Evolutionary conservation across 2,797 vertebrate species (phyloP), one percentile per base, ranked within the genome.

Genomic region (Chrysocyon brachyurus): DNA sequence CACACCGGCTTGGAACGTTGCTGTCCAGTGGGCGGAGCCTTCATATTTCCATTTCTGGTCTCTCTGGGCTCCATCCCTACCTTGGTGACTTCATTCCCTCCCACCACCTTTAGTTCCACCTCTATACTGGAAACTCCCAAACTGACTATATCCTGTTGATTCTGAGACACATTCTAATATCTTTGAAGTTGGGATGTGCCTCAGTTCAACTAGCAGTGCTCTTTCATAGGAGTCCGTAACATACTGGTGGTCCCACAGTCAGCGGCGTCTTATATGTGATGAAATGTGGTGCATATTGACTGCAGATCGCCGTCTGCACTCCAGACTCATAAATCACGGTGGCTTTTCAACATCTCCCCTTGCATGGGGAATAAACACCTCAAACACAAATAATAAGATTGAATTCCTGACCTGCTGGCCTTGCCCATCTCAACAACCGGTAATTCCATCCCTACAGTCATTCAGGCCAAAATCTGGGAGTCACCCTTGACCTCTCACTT

Each of bases 251-350:
- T 70, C 82, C 54, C 57, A 26, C 1, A 40, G 64, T 77, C n/a
- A 75, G 40, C 21, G 28, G 31, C n/a, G 63, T 57, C n/a, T 81
- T 73, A 59, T 52, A 70, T 54, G 64, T 88, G 86, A 85, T 85
- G 72, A 94, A 75, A 94, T 81, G 40, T 24, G 40, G 22, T 31
- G 12, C 24, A 11, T 31, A 8, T 28, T 79, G 54, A 75, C 16
- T 2, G 6, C 31, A 78, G 56, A 83, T 92, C 31, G 64, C 57
- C 56, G 21, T 22, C 87, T 24, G 26, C 64, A 59, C 95, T 90
- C 36, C 26, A 90, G 24, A 28, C 87, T 97, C 77, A 66, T 73
- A 78, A 96, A 86, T 89, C 61, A 73, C 88, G 86, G n/a, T 26
- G n/a, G 33, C 40, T 94, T 95, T 87, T 78, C 40, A 54, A 84